These are phyloP conservation scores for Hymenochirus boettgeri DNA, from an alignment of 2,113 vertebrate genomes.

Conservation along the genomic window DNA sequence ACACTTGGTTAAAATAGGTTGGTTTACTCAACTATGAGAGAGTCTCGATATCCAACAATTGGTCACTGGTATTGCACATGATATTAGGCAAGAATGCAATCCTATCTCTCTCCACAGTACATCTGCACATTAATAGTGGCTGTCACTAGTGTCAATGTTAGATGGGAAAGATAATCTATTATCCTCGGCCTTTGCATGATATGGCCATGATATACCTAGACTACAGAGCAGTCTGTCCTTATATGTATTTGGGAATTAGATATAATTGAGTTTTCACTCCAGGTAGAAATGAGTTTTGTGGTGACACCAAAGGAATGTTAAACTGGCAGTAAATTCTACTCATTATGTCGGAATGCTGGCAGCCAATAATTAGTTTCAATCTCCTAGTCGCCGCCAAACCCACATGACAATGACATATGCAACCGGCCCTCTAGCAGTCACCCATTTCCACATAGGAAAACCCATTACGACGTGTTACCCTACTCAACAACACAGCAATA, in stretches of 20 bases:
- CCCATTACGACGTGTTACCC: neutral
- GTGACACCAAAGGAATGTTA: conserved; percentile 5
- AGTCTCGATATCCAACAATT: too few relatives aligned
- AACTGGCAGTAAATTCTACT: conserved; percentile 9
- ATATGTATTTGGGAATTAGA: neutral
- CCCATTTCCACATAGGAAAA: neutral
- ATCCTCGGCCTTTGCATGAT: neutral
- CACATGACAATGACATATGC: neutral
- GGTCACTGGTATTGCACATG: too few relatives aligned
- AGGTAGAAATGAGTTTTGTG: conserved; percentile 5
- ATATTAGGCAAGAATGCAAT: too few relatives aligned
- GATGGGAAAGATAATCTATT: neutral
- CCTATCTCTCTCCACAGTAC: too few relatives aligned
- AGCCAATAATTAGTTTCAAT: conserved; percentile 6
- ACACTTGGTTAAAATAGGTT: too few relatives aligned
- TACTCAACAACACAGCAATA: neutral
- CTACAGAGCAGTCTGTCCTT: neutral
- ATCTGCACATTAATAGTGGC: too few relatives aligned
- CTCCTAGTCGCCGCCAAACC: neutral
- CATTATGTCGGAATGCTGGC: conserved; percentile 1
- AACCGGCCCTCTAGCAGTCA: neutral
- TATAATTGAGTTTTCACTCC: neutral
- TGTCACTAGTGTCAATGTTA: too few relatives aligned
- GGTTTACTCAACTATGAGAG: too few relatives aligned
- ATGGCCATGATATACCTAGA: neutral